Conservation (phyloP, 2,113 vertebrate species). For the Pogona vitticeps region DNA sequence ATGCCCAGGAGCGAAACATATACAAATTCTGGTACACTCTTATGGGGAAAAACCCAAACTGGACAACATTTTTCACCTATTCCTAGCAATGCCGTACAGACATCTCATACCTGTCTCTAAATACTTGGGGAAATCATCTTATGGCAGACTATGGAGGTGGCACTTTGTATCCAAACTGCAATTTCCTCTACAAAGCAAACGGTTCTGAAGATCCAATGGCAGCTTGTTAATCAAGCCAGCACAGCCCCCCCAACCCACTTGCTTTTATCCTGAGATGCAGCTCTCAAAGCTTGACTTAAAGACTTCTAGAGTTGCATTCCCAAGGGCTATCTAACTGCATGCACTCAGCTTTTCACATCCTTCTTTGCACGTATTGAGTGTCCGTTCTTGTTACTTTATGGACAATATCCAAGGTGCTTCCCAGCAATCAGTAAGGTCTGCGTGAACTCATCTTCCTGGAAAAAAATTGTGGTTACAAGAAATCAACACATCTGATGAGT, state of each 20-base stretch:
- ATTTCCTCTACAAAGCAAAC: neutral
- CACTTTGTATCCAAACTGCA: neutral
- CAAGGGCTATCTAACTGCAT: neutral
- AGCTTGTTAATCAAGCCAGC: neutral
- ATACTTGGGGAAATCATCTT: neutral
- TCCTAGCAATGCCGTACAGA: neutral
- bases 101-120: neutral
- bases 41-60: neutral
- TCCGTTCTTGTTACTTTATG: neutral
- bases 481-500: neutral
- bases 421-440: neutral
- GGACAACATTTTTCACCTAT: neutral
- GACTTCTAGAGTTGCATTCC: neutral
- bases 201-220: neutral
- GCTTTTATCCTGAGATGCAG: neutral
- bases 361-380: neutral
- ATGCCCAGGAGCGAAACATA: neutral
- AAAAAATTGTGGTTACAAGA: neutral
- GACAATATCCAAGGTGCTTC: neutral
- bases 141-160: neutral
- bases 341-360: neutral
- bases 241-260: neutral
- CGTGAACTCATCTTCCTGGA: neutral
- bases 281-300: neutral
- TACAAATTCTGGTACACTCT: too few species aligned